Evolutionary conservation across 1,140 invertebrate genomes (phyloP).

Genomic region (Halotydeus destructor): DNA sequence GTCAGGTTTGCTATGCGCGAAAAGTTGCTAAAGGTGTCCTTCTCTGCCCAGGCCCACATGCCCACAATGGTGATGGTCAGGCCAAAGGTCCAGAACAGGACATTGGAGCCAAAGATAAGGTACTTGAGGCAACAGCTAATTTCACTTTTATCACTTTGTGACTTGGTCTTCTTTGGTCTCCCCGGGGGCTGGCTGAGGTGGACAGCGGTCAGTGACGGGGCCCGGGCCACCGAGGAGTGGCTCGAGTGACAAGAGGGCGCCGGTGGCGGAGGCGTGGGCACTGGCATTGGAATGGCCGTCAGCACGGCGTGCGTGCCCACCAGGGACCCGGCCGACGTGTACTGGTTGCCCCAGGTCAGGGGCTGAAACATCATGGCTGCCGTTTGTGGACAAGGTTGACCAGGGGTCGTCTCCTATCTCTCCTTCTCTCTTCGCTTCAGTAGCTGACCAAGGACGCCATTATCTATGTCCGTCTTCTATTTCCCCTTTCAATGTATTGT

Average conservation of each 20-base stretch:
- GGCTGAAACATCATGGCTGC: too few species aligned
- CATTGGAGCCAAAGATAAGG: conserved; percentile 89
- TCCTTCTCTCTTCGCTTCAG: too few species aligned
- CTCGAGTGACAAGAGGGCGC: too few species aligned
- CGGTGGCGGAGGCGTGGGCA: not conserved
- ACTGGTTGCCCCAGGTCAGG: too few species aligned
- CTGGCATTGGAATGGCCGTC: not conserved
- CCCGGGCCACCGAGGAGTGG: not conserved
- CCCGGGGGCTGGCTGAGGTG: not conserved
- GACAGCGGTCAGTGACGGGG: not conserved
- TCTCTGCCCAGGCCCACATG: conserved; percentile 90
- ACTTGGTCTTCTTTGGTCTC: too few species aligned
- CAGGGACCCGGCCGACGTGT: not conserved
- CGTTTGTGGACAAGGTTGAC: too few species aligned
- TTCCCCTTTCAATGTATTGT: too few species aligned
- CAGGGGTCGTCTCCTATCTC: too few species aligned
- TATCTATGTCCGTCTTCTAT: too few species aligned
- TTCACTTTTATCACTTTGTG: too few species aligned
- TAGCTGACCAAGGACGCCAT: too few species aligned
- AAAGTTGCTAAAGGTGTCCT: conserved; percentile 84
- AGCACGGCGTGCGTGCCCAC: not conserved
- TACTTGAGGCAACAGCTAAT: conserved; percentile 93
- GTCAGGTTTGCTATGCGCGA: conserved; percentile 53
- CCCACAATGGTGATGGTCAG: conserved; percentile 65
- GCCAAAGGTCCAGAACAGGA: conserved; percentile 84